Base-by-base conservation (phyloP, 2,113 vertebrate species). In the Elachura formosa region DNA sequence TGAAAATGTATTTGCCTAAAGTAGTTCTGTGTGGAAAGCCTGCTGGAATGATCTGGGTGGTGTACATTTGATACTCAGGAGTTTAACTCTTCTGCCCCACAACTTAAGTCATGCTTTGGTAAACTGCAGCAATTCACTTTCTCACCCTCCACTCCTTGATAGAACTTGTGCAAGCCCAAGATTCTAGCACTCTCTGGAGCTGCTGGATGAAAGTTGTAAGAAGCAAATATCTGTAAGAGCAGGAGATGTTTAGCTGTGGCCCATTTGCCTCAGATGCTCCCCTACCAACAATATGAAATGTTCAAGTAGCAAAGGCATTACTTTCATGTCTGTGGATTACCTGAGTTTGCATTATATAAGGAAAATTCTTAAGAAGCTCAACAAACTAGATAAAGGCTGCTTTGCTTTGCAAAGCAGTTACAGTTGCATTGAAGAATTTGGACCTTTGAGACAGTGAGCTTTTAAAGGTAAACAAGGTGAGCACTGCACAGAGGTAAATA, bases 381-480 rank as follows among this genome's bases (percentile, higher is more conserved):
- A 20, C 76, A 91, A 90, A 34, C 12, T 41, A 64, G 64, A 84
- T 46, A 54, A 95, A 91, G 26, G 49, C 54, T 93, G 56, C 58
- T 91, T 94, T 87, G 69, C 91, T 84, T 94, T 62, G 34, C 45
- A 92, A 74, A 91, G 23, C n/a, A 63, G 52, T 63, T 90, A 80
- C 33, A 78, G 48, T 68, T 87, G 29, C 40, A 24, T 31, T 46
- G 45, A 84, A 93, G 76, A 87, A 93, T 95, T 90, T 84, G 56
- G 36, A 75, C 81, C 87, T 92, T 84, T 89, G 87, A 76, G 49
- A 73, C 59, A 55, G 33, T 29, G 26, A 82, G 23, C 5, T 75
- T 76, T 82, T 59, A 81, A 75, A 91, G 18, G 11, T 26, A 84
- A 89, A 66, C 1, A 8, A 9, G 9, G 29, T 26, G 3, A 59